Percentiles rank a stretch among this genome's conserved stretches.
Evolutionary conservation across 1,140 invertebrate genomes (phyloP).

Genomic region (Potamilus streckersoni): DNA sequence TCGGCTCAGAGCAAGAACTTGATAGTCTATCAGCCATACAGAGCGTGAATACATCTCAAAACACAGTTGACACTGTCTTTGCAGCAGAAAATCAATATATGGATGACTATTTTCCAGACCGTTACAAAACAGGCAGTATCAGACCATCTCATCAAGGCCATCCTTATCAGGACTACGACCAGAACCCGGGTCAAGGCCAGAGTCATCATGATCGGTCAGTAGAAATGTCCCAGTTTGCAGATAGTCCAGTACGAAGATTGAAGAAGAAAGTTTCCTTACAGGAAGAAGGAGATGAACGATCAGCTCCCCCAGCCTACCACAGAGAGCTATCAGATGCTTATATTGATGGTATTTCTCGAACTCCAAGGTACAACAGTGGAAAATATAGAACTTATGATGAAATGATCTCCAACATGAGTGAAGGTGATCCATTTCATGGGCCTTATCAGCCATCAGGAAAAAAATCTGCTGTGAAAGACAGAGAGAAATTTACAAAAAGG

Average conservation of each 20-base stretch:
- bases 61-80: not conserved
- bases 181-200: not conserved
- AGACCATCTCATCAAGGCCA: conserved; percentile 22
- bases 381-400: conserved; percentile 28
- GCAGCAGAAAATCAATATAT: not conserved
- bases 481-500: conserved; percentile 1
- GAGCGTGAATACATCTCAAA: not conserved
- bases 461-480: conserved; percentile 16
- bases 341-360: conserved; percentile 10
- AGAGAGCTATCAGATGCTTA: conserved; percentile 13
- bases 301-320: not conserved
- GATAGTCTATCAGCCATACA: conserved; percentile 24
- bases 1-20: conserved; percentile 31
- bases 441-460: conserved; percentile 24
- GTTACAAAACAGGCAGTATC: conserved; percentile 2
- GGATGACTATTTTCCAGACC: not conserved
- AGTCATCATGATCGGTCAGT: not conserved
- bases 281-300: conserved; percentile 7
- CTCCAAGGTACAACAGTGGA: conserved; percentile 10
- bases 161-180: not conserved
- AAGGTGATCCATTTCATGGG: conserved; percentile 25
- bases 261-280: not conserved
- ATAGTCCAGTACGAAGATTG: conserved; percentile 1
- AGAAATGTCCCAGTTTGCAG: conserved; percentile 5
- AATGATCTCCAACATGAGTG: conserved; percentile 16